Evolutionary conservation across 1,140 invertebrate genomes (phyloP).

Genomic region (Aphelenchoides fujianensis): DNA sequence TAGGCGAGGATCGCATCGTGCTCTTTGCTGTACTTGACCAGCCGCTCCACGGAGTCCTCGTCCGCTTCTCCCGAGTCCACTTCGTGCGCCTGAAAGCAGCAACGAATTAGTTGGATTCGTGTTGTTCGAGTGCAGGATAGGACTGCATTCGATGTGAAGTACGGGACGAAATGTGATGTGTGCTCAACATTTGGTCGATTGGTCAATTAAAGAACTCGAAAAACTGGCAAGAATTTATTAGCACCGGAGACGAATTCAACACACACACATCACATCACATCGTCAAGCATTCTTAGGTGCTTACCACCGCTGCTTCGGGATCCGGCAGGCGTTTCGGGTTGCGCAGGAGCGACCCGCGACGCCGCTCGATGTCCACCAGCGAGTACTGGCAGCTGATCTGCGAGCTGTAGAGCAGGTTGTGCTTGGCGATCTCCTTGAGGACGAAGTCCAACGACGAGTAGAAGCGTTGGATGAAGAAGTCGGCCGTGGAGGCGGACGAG

Average conservation of each 20-base stretch:
- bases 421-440: constrained; percentile 22
- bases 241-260: too few species aligned
- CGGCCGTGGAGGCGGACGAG: constrained; percentile 20
- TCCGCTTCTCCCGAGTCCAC: constrained; percentile 15
- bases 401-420: constrained; percentile 29
- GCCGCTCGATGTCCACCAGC: background rate
- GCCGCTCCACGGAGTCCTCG: constrained; percentile 40
- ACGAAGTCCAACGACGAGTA: constrained; percentile 43
- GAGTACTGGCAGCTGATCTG: constrained; percentile 14
- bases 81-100: constrained; percentile 15
- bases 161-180: background rate
- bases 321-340: background rate
- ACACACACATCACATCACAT: background rate
- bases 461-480: constrained; percentile 35
- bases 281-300: background rate
- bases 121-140: too few species aligned
- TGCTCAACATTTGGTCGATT: background rate
- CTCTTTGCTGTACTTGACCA: constrained; percentile 45
- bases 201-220: background rate
- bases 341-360: background rate
- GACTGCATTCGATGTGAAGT: too few species aligned
- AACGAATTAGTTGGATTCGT: background rate
- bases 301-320: background rate
- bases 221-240: background rate
- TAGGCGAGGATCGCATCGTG: constrained; percentile 53